These are phyloP conservation scores for Drosophila lini DNA, from an alignment of 1,140 invertebrate species.

Conservation along the genomic window DNA sequence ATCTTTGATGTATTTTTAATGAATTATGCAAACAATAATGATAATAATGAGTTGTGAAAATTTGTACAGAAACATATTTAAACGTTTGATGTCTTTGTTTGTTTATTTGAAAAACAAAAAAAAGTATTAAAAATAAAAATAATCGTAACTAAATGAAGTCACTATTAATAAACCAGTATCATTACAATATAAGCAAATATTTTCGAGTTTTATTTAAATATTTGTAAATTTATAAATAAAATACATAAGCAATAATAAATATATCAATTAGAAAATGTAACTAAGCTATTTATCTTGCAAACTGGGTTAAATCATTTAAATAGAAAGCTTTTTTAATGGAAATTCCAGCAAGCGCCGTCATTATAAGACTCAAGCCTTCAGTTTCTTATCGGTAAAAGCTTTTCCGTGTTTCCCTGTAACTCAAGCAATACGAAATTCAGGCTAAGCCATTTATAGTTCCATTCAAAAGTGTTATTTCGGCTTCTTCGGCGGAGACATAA, in stretches of 20 bases:
- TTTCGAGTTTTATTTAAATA: neutral
- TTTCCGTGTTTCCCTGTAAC: conserved; percentile 7
- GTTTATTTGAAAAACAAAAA: too few relatives aligned
- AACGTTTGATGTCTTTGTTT: too few relatives aligned
- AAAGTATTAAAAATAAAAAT: too few relatives aligned
- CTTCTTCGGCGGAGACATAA: conserved; percentile 14
- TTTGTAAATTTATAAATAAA: neutral
- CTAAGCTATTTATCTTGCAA: neutral
- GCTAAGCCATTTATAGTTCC: conserved; percentile 6
- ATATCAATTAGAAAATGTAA: neutral
- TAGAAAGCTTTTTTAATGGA: conserved; percentile 10
- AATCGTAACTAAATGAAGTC: too few relatives aligned
- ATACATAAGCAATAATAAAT: neutral
- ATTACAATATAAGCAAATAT: neutral
- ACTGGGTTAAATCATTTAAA: conserved; percentile 8
- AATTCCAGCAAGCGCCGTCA: neutral
- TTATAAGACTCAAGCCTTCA: conserved; percentile 6
- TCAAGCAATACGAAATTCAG: neutral
- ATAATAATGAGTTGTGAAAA: neutral
- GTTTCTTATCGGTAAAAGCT: conserved; percentile 33
- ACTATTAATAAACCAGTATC: neutral
- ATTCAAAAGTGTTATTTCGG: neutral
- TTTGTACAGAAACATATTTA: neutral
- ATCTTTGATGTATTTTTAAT: neutral
- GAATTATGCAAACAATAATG: neutral